Base-by-base conservation (phyloP, 2,888 invertebrate species). In the Dascillus cervinus region DNA sequence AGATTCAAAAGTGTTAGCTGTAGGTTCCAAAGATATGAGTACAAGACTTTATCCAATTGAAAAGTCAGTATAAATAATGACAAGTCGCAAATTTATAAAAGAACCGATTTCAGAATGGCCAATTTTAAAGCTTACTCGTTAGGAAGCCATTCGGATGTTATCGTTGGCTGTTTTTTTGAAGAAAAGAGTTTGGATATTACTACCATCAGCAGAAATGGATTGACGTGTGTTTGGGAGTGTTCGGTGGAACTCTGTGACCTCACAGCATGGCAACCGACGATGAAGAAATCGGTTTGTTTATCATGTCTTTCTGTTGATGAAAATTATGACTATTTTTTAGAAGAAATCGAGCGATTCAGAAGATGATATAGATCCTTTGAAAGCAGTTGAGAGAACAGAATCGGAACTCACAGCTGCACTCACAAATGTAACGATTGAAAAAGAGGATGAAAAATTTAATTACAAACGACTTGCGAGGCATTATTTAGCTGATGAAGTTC, bases 11-110 rank as follows among this genome's bases (percentile, higher is more conserved):
- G 71, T 92, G 19, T 63, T 97, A 5, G 87, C 88, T n/a, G 81
- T 87, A 4, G 95, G 95, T 0, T 84, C 89, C 0, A 86, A 85
- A 56, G 96, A 97, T 63, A 88, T 84, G 56, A 75, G 83, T n/a
- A 82, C 84, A 0, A 81, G 83, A 57, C 71, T 98, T 22, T 89
- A 86, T 60, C 79, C 84, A 1, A 63, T 91, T 0, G 75, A 81
- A 32, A 81, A 77, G 55, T 75, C 55, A 47, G 52, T 33, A 24
- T 25, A 15, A 10, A 32, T 29, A n/a, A n/a, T n/a, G n/a, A n/a
- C 11, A 23, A 10, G 22, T 15, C 19, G 11, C 2, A 13, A 5
- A 5, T 8, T n/a, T 26, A 4, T 25, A 11, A 19, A 28, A n/a
- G n/a, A n/a, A n/a, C n/a, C n/a, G n/a, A n/a, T n/a, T n/a, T n/a